Base-by-base conservation (phyloP, 2,797 vertebrate species). In the Silurus lanzhouensis region DNA sequence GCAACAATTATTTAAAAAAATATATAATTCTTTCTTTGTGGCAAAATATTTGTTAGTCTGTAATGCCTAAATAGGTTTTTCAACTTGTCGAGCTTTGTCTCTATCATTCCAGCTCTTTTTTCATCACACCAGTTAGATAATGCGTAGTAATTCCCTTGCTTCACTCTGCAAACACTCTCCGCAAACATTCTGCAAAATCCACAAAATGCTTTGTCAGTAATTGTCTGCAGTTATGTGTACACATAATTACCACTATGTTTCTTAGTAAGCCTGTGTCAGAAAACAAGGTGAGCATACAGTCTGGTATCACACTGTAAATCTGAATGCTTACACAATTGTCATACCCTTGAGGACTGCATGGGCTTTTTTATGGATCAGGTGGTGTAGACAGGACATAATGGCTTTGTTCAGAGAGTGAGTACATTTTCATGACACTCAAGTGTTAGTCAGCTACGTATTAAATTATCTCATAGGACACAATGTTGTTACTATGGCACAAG, bases 61-160 rank as follows among this genome's bases (percentile, higher is more conserved):
- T 79, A 88, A 83, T 83, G 83, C 83, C 63, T 52, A 81, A 87
- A 85, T 87, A 63, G 52, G 58, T 85, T 88, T 76, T 85, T 74
- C 14, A 85, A 88, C 78, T 76, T 86, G 85, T 86, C 88, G 84
- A 52, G 68, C 79, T 87, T 85, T 89, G 81, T 61, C 44, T 84
- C 67, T 68, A 58, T 67, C 88, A 86, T 76, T 88, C 44, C 38
- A 89, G 89, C 70, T 89, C 52, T 66, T 90, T 86, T 70, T 87
- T 85, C 85, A 86, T 91, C 71, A 86, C 87, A 89, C 89, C 86
- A 91, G 86, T 87, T 90, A 88, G 82, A 85, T 86, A 84, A 60
- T 72, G 85, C 88, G 76, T 84, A 88, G 86, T 89, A 88, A 90
- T 77, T 88, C 72, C 61, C 60, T 75, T 93, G 89, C 92, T 90